Evolutionary conservation across 2,113 vertebrate species (phyloP).

Genomic region (Chaetops frenatus): DNA sequence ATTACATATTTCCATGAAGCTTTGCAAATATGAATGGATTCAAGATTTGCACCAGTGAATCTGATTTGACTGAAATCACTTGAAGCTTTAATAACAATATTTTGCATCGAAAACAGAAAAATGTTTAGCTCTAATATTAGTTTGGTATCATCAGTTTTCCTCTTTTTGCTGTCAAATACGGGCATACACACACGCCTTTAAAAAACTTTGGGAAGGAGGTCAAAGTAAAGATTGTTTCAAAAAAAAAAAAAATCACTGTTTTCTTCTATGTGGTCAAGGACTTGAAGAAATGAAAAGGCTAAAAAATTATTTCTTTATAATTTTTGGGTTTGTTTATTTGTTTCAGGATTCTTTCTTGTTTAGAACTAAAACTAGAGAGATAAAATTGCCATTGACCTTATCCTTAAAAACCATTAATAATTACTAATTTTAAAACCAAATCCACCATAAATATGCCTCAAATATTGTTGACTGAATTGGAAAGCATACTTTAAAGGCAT

Average conservation of each 20-base stretch:
- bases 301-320: neutral
- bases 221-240: neutral
- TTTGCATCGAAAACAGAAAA: neutral
- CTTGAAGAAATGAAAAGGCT: neutral
- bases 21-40: neutral
- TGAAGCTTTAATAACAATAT: neutral
- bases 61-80: neutral
- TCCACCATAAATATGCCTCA: neutral
- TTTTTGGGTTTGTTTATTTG: neutral
- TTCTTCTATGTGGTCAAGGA: neutral
- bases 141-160: neutral
- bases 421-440: neutral
- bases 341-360: neutral
- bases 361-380: neutral
- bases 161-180: neutral
- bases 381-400: neutral
- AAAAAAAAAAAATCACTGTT: neutral
- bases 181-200: fast-evolving
- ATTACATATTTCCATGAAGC: neutral
- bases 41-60: neutral
- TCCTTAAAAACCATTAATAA: neutral
- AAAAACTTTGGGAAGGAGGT: neutral
- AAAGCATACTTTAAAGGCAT: neutral
- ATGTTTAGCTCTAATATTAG: neutral
- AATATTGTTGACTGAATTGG: neutral